These are phyloP conservation scores for Tricholaema leucomelas DNA, from an alignment of 2,113 vertebrate species.

Conservation along the genomic window DNA sequence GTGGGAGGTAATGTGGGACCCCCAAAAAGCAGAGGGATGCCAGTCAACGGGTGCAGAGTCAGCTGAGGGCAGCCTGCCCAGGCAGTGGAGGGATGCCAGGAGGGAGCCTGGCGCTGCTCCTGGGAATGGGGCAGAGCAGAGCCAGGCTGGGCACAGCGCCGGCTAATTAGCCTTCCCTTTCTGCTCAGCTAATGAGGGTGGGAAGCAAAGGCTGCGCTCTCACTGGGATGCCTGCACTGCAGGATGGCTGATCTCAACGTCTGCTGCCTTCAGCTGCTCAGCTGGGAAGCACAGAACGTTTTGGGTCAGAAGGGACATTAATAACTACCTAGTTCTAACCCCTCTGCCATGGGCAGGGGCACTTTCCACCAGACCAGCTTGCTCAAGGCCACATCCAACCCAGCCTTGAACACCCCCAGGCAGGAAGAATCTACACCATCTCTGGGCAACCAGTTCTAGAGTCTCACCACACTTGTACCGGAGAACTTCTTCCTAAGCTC, in stretches of 20 bases:
- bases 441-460: too few species aligned
- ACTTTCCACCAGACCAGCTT: too few species aligned
- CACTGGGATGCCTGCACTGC: background rate
- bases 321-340: too few species aligned
- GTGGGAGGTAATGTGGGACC: fast-evolving
- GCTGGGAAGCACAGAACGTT: too few species aligned
- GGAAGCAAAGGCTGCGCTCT: background rate
- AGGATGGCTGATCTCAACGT: fast-evolving
- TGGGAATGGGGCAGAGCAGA: background rate
- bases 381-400: too few species aligned
- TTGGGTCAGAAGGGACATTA: too few species aligned
- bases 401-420: too few species aligned
- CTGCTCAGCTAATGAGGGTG: conserved; percentile 30
- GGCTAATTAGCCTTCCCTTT: conserved; percentile 29
- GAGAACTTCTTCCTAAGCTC: too few species aligned
- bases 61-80: background rate
- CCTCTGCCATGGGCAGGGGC: too few species aligned
- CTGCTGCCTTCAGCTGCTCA: background rate
- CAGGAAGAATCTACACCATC: too few species aligned
- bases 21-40: too few species aligned
- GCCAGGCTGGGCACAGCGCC: background rate
- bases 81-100: background rate
- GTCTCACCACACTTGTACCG: too few species aligned
- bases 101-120: conserved; percentile 16
- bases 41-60: background rate